A percentile compares a stretch with the other conserved stretches of the same genome.
phyloP scores from a whole-genome alignment of 1,140 invertebrate genomes.

The Pygmarrhopalites habei region DNA sequence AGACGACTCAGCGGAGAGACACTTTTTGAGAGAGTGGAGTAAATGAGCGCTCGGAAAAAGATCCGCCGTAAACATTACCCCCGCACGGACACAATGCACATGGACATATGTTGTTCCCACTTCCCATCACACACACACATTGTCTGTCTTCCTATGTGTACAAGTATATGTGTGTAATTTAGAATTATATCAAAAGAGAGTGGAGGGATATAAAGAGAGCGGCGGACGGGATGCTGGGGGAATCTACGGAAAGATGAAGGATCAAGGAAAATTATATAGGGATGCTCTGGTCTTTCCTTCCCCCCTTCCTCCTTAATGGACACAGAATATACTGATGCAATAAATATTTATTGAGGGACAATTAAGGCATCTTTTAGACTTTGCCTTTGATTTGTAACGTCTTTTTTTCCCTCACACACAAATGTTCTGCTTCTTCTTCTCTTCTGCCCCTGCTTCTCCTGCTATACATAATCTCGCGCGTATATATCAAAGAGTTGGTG shows the following conservation, averaged over 20 bases:
- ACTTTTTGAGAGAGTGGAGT: too few relatives aligned
- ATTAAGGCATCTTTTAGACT: slow-evolving; percentile 35
- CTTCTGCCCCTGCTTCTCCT: not conserved
- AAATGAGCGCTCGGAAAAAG: too few relatives aligned
- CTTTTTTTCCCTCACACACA: slow-evolving; percentile 9
- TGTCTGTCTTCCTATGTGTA: too few relatives aligned
- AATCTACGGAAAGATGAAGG: too few relatives aligned
- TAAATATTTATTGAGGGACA: slow-evolving; percentile 41
- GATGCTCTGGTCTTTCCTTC: too few relatives aligned
- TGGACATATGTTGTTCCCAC: not conserved
- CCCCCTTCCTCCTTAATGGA: too few relatives aligned
- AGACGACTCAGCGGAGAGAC: too few relatives aligned
- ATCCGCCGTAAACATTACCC: not conserved
- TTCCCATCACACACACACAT: not conserved
- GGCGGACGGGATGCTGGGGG: too few relatives aligned
- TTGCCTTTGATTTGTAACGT: slow-evolving; percentile 26
- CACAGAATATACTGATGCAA: slow-evolving; percentile 15
- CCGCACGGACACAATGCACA: not conserved
- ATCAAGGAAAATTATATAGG: too few relatives aligned
- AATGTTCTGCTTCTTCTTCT: too few relatives aligned
- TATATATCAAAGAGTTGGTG: not conserved
- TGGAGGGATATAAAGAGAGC: not conserved
- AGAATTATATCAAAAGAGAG: not conserved
- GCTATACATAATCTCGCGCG: too few relatives aligned
- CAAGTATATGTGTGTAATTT: too few relatives aligned